Conservation (phyloP, 2,797 vertebrate species). For the Denticeps clupeoides region DNA sequence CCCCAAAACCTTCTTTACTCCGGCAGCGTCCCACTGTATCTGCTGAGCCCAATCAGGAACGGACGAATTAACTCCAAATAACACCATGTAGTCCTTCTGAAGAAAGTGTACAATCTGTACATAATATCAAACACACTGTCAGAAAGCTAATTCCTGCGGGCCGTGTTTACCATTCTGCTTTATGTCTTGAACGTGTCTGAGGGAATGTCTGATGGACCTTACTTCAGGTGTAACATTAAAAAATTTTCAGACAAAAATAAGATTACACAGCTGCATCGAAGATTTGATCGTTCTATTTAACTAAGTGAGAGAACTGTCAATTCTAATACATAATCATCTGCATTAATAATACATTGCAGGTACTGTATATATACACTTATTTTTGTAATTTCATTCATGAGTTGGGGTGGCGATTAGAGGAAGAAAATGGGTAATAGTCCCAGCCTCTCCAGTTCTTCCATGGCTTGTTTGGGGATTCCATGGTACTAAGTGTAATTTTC, state of each 20-base stretch:
- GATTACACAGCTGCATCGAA: slow-evolving; percentile 21
- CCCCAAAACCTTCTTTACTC: background rate
- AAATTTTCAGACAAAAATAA: slow-evolving; percentile 19
- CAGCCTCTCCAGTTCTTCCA: background rate
- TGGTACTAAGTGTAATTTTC: too few species aligned
- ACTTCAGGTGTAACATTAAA: slow-evolving; percentile 18
- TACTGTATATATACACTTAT: slow-evolving; percentile 25
- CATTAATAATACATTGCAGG: slow-evolving; percentile 27
- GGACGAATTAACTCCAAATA: too few species aligned
- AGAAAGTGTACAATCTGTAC: slow-evolving; percentile 15
- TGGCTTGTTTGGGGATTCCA: too few species aligned
- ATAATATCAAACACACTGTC: slow-evolving; percentile 13
- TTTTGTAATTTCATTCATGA: slow-evolving; percentile 26
- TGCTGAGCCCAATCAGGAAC: too few species aligned
- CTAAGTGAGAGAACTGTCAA: slow-evolving; percentile 24
- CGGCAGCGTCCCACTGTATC: too few species aligned
- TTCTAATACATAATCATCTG: slow-evolving; percentile 28
- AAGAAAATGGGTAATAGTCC: slow-evolving; percentile 17
- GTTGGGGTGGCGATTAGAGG: slow-evolving; percentile 23
- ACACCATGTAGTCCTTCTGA: too few species aligned
- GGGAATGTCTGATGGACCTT: too few species aligned
- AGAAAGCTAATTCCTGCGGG: slow-evolving; percentile 9
- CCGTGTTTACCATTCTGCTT: slow-evolving; percentile 10
- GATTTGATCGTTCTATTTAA: slow-evolving; percentile 24
- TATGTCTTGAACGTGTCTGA: too few species aligned